Percentiles rank a stretch among this genome's conserved stretches.
Evolutionary conservation across 2,888 invertebrate genomes (phyloP).

Genomic region (Liodrosophila aerea): DNA sequence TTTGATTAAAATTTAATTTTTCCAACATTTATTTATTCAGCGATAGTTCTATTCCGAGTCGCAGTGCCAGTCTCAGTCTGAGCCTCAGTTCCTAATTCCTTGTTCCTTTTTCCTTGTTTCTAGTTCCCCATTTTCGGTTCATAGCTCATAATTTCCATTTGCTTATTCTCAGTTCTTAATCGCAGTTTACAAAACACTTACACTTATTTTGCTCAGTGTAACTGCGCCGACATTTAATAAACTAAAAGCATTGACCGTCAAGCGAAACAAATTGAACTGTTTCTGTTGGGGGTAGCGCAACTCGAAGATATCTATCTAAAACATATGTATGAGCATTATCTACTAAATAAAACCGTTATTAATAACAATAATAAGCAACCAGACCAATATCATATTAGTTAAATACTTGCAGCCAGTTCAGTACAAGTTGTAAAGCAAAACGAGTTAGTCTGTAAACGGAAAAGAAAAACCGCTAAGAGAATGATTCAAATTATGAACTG

Average conservation of each 20-base stretch:
- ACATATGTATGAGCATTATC: conserved; percentile 62
- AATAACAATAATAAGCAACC: conserved; percentile 42
- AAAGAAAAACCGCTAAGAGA: conserved; percentile 4
- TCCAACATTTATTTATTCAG: no score
- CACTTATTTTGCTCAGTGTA: conserved; percentile 43
- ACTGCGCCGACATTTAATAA: conserved; percentile 60
- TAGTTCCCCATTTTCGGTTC: no score
- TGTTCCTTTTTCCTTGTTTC: no score
- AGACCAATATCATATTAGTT: conserved; percentile 31
- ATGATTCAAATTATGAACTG: conserved; percentile 71
- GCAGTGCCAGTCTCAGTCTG: no score
- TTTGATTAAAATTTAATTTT: no score
- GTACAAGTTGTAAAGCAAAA: conserved; percentile 29
- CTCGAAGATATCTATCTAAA: conserved; percentile 73
- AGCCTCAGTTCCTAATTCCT: no score
- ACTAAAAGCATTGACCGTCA: conserved; percentile 60
- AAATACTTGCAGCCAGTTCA: conserved; percentile 41
- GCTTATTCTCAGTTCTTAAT: no score
- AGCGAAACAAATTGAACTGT: conserved; percentile 8
- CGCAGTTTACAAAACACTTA: no score
- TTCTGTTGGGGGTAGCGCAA: conserved; percentile 26
- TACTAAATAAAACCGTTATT: conserved; percentile 49
- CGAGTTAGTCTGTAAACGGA: conserved; percentile 27
- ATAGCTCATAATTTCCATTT: no score
- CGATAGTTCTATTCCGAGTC: no score